Conservation (phyloP, 2,113 vertebrate genomes). For the Lophius piscatorius region DNA sequence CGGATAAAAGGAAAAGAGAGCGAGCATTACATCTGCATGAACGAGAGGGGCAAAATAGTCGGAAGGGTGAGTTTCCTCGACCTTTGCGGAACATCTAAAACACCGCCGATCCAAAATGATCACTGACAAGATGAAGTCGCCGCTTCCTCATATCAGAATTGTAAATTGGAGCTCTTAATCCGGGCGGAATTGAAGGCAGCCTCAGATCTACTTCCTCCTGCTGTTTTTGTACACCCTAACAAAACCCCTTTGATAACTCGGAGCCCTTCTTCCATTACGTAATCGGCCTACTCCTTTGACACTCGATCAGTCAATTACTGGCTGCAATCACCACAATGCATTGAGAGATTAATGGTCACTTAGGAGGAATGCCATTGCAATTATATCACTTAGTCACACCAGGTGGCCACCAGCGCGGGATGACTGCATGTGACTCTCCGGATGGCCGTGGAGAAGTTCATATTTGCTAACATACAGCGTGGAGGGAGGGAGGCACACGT, state of each 20-base stretch:
- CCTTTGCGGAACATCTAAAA: too few species aligned
- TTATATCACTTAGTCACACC: conserved; percentile 75
- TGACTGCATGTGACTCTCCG: conserved; percentile 38
- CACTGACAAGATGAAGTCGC: not conserved
- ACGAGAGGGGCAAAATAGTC: conserved; percentile 82
- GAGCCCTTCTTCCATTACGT: conserved; percentile 76
- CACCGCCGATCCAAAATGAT: not conserved
- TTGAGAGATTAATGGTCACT: conserved; percentile 72
- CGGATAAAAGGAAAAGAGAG: conserved; percentile 85
- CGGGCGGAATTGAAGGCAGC: conserved; percentile 22
- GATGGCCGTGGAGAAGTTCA: conserved; percentile 37
- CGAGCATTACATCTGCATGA: conserved; percentile 86
- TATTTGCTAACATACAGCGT: not conserved
- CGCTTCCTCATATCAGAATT: conserved; percentile 19
- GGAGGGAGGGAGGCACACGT: conserved; percentile 22
- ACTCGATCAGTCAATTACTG: conserved; percentile 78
- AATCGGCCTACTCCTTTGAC: conserved; percentile 73
- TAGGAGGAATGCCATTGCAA: conserved; percentile 68
- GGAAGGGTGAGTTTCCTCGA: conserved; percentile 76
- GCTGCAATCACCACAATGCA: conserved; percentile 75
- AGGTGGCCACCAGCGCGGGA: conserved; percentile 64
- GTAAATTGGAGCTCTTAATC: conserved; percentile 41
- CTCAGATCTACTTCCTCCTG: conserved; percentile 51
- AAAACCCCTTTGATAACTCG: conserved; percentile 75
- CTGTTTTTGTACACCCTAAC: conserved; percentile 65